Evolutionary conservation across 2,113 vertebrate genomes (phyloP), one percentile per base, ranked within the genome.

Genomic region (Oryzias woworae): DNA sequence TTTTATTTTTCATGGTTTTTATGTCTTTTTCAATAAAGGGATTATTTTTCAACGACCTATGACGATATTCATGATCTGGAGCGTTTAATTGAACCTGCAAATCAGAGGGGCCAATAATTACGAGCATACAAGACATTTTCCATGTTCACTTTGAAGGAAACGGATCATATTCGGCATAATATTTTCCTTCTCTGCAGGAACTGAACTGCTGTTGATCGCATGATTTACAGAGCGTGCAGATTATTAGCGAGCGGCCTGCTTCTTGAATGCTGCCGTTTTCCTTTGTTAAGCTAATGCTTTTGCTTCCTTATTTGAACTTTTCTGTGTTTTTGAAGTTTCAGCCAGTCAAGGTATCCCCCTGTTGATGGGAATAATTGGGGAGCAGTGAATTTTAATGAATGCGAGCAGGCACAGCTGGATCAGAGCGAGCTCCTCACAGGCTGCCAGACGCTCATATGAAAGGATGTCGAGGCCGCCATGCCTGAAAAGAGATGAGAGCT

Each of bases 361-460:
- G 66, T 71, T 80, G 83, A 83, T 69, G 73, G 69, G 66, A 77
- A 70, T 85, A 85, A 88, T 81, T 75, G 79, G 59, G 16, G 59
- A 61, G 52, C 5, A 14, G 23, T 62, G 75, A 58, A 69, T 77
- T 71, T 78, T 78, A 87, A 83, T 80, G 73, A 79, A 31, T 17
- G 61, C 26, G 63, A 61, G 69, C 59, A n/a, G 71, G 62, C 67
- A 59, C 74, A 56, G 71, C 65, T 23, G 61, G 75, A 79, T 83
- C 80, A 74, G 63, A 74, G 73, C 3, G 62, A 62, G 61, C 47
- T 12, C 53, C 72, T 66, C 53, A 23, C 62, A 14, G 49, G 70
- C 65, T 45, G 57, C 71, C 57, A 64, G 26, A 51, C 63, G 64
- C 67, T 61, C 78, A 69, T 60, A 79, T 81, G 59, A 82, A 81